Conservation (phyloP, 2,797 vertebrate species). For the Etheostoma nigrum region DNA sequence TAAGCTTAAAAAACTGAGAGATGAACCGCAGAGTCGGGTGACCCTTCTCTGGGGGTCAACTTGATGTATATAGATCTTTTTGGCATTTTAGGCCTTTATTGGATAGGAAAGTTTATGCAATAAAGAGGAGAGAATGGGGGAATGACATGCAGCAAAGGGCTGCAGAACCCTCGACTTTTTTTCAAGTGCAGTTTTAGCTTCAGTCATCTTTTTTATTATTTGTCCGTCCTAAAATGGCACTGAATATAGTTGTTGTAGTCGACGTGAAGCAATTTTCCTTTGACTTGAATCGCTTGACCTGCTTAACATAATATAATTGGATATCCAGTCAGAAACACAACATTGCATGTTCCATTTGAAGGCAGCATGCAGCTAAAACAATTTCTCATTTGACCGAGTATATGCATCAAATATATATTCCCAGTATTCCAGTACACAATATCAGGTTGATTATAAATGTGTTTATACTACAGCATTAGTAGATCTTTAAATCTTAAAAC, state of each 20-base stretch:
- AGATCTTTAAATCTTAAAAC: slow-evolving; percentile 6
- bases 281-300: not conserved
- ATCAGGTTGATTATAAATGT: slow-evolving; percentile 13
- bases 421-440: not conserved
- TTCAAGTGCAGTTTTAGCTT: not conserved
- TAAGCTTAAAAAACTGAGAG: not conserved
- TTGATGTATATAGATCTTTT: too few relatives aligned
- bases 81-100: too few relatives aligned
- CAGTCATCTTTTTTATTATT: too few relatives aligned
- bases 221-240: not conserved
- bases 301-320: not conserved
- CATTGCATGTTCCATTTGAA: not conserved
- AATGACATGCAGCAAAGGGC: too few relatives aligned
- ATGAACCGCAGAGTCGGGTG: not conserved
- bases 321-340: not conserved
- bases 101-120: too few relatives aligned
- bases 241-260: not conserved
- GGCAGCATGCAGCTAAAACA: not conserved
- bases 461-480: not conserved
- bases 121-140: too few relatives aligned
- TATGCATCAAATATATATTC: not conserved
- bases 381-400: not conserved
- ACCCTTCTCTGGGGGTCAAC: not conserved
- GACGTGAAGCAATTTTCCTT: not conserved
- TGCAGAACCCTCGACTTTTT: too few relatives aligned